Evolutionary conservation across 2,113 vertebrate species (phyloP).

Genomic region (Urocolius indicus): DNA sequence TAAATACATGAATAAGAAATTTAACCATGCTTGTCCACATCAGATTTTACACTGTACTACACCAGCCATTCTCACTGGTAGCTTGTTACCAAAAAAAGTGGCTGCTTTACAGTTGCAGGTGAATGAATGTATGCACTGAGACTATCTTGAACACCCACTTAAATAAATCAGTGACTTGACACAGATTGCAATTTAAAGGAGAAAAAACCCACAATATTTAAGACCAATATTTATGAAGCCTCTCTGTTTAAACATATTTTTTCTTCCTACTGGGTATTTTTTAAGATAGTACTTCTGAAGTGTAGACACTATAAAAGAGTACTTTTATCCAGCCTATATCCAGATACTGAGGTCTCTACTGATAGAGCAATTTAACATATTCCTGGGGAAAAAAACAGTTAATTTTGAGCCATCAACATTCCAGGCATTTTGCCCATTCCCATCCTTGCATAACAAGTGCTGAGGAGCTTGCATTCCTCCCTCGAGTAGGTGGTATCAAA

Average conservation of each 20-base stretch:
- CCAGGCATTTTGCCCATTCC: conserved; percentile 56
- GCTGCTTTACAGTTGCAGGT: background rate
- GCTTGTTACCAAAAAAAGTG: background rate
- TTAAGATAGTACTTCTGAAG: background rate
- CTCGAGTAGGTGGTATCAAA: conserved; percentile 28
- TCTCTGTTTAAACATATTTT: background rate
- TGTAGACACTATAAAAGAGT: background rate
- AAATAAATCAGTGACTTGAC: background rate
- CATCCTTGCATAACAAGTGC: conserved; percentile 37
- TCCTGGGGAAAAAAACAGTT: conserved; percentile 27
- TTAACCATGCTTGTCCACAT: background rate
- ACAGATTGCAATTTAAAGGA: background rate
- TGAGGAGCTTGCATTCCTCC: conserved; percentile 15
- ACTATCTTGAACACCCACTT: background rate
- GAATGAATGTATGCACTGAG: background rate
- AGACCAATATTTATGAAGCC: background rate
- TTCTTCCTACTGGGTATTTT: background rate
- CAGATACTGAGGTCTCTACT: background rate
- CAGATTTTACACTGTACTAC: background rate
- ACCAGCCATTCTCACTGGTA: background rate
- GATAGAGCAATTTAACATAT: background rate
- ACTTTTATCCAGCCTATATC: background rate
- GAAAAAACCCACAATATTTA: background rate
- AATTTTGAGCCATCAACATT: conserved; percentile 46
- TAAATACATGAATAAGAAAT: background rate